Base-by-base conservation (phyloP, 2,797 vertebrate species). In the Notolabrus celidotus region DNA sequence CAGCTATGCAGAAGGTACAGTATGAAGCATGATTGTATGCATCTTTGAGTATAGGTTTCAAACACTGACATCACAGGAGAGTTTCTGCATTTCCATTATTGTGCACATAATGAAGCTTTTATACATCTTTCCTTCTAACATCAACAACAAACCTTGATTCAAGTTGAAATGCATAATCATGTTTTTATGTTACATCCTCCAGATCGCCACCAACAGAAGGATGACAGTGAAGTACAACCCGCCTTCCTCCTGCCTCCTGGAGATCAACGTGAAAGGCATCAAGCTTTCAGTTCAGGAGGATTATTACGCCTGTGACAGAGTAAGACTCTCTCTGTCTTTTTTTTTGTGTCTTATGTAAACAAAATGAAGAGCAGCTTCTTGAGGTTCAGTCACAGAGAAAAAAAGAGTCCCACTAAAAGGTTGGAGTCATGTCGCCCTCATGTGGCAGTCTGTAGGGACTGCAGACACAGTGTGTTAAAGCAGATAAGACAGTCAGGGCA, bases 151-250 rank as follows among this genome's bases (percentile, higher is more conserved):
- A n/a, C n/a, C n/a, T n/a, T n/a, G n/a, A n/a, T 27, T 27, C 6
- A 27, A 27, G 3, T 27, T 27, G 3, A 27, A 27, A 27, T 27
- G 6, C 27, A 27, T 27, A 27, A 27, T 27, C 27, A 27, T 27
- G 27, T 6, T 27, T 27, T n/a, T 27, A 3, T 33, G n/a, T 42
- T 16, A 14, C 7, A 7, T 20, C 36, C 51, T 23, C 72, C 86
- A 99, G 97, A 98, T 99, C 22, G 97, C 98, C 76, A 97, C 96
- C 78, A 97, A 96, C n/a, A 96, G 98, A 88, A 94, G 96, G 87
- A 95, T 97, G 95, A 99, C 97, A 43, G 96, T 99, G 75, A 96
- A 97, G 92, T 97, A 97, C 92, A 98, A 99, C 92, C 98, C 98
- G 0, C 97, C 98, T 33, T 97, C 98, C 53, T 96, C 96, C 87